Base-by-base conservation (phyloP, 2,888 invertebrate species). In the Hymenopus coronatus region DNA sequence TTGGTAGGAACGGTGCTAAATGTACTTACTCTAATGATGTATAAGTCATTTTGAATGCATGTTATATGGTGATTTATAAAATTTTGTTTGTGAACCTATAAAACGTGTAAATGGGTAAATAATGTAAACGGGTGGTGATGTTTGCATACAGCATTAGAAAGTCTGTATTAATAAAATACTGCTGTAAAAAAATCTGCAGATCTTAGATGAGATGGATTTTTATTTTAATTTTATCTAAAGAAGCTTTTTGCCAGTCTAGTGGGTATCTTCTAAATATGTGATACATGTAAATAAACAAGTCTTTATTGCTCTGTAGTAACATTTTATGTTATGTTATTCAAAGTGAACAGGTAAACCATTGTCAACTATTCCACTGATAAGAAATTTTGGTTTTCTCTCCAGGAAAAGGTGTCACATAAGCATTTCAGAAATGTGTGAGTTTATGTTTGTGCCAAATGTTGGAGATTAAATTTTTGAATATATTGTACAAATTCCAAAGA, bases 401-500 rank as follows among this genome's bases (percentile, higher is more conserved):
- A 20, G 25, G 40, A 70, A 70, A 70, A 84, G n/a, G 25, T 82
- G 87, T 87, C 82, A 30, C 28, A 27, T 82, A 82, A 82, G 82
- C 87, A 87, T 87, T 87, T 87, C 87, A 81, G 81, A 82, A 87
- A 87, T 82, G 82, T 82, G 40, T 87, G 87, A 82, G 87, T 82
- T 87, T 82, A 87, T 87, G 40, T 87, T 33, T 82, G 87, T 87
- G 87, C 88, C 85, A 85, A 83, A 88, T 88, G 70, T 33, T 70
- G 28, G 83, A 86, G 83, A 88, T 70, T 15, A 89, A 87, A 85
- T 70, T 70, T 54, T 87, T 46, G 82, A 89, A 89, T 87, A 89
- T 88, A 89, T 84, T 90, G 90, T 90, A 90, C 90, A 90, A 90
- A 90, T 89, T 89, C 90, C 90, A 90, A 90, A 90, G 90, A 90